Evolutionary conservation across 2,888 invertebrate genomes (phyloP).

Genomic region (Athalia circularis): DNA sequence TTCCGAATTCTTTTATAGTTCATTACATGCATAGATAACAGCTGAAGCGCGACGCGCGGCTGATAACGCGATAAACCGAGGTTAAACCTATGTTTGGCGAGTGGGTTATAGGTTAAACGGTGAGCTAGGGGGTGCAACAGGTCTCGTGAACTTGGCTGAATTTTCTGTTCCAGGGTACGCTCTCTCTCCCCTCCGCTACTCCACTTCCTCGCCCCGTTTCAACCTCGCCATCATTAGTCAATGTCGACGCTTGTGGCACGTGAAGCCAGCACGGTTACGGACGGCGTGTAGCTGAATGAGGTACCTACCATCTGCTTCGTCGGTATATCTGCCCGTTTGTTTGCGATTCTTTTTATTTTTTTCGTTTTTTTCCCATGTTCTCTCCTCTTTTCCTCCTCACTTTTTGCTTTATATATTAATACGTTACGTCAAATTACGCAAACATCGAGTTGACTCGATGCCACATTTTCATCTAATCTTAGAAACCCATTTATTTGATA

Average conservation of each 20-base stretch:
- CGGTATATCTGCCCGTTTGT: conserved; percentile 20
- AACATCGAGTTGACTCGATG: too few relatives aligned
- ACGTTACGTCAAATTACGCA: too few relatives aligned
- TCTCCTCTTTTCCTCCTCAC: not conserved
- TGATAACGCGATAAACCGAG: conserved; percentile 74
- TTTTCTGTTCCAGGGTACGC: conserved; percentile 72
- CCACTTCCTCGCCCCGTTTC: conserved; percentile 55
- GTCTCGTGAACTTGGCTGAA: conserved; percentile 74
- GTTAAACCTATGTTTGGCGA: conserved; percentile 74
- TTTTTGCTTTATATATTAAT: too few relatives aligned
- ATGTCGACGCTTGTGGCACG: conserved; percentile 72
- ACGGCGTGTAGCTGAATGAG: not conserved
- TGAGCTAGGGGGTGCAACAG: conserved; percentile 74
- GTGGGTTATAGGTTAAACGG: conserved; percentile 74
- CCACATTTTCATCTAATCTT: too few relatives aligned
- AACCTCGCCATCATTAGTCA: conserved; percentile 73
- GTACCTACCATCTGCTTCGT: conserved; percentile 36
- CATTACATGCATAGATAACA: conserved; percentile 8
- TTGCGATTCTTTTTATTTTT: not conserved
- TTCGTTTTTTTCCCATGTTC: not conserved
- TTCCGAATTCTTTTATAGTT: not conserved
- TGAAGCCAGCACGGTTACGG: conserved; percentile 58
- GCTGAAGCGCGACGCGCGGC: conserved; percentile 56
- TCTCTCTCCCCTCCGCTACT: conserved; percentile 64
- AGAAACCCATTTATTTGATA: not conserved